These are phyloP conservation scores for Podilymbus podiceps DNA, from an alignment of 2,113 vertebrate genomes.

Conservation along the genomic window DNA sequence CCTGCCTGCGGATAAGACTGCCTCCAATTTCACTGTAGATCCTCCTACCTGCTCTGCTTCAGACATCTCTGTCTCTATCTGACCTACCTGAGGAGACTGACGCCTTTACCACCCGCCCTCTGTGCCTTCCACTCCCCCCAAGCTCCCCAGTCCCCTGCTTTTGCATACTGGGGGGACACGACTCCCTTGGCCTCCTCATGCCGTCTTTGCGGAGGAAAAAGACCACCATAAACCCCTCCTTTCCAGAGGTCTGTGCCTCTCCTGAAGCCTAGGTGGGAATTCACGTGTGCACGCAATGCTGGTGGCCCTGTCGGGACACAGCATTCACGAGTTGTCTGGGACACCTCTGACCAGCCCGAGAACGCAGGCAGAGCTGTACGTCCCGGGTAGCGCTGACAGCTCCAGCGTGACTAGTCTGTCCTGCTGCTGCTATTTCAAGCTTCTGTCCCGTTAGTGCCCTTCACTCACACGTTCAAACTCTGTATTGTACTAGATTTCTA, in stretches of 20 bases:
- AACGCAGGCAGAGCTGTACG: background rate
- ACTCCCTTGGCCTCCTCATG: background rate
- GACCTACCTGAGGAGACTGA: background rate
- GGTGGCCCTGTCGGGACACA: accelerated
- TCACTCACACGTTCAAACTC: background rate
- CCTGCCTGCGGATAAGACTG: background rate
- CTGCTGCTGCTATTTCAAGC: background rate
- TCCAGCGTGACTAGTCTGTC: background rate
- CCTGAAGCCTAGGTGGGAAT: background rate
- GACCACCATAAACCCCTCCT: background rate
- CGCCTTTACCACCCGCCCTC: background rate
- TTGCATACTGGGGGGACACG: accelerated
- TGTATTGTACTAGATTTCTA: background rate
- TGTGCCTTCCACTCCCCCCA: background rate
- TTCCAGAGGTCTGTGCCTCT: background rate
- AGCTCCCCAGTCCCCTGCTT: background rate
- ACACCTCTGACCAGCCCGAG: background rate
- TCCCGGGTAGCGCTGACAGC: background rate
- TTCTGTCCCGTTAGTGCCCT: background rate
- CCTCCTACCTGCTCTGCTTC: background rate
- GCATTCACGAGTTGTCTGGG: background rate
- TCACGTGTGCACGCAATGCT: accelerated
- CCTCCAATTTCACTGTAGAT: background rate
- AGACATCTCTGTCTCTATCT: background rate
- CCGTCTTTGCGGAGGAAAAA: background rate